A percentile compares a stretch with the other conserved stretches of the same genome.
Conservation (phyloP, 2,113 vertebrate species). For the Embiotoca jacksoni region DNA sequence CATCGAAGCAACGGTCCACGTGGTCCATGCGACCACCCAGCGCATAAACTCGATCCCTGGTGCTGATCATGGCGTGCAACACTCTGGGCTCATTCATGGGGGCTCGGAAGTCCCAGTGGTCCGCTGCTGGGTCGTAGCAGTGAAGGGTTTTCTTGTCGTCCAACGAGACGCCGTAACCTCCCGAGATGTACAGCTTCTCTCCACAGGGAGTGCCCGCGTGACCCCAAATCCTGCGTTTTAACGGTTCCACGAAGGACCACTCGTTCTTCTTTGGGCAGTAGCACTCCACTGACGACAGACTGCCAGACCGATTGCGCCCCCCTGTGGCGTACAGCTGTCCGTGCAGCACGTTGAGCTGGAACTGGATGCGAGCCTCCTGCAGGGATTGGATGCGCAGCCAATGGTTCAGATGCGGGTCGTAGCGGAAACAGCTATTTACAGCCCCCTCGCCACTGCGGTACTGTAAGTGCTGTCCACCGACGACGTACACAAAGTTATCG, state of each 20-base stretch:
- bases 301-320: slow-evolving; percentile 94
- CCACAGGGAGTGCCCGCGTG: slow-evolving; percentile 89
- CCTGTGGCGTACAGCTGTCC: slow-evolving; percentile 93
- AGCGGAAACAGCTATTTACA: slow-evolving; percentile 92
- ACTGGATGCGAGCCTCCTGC: slow-evolving; percentile 97
- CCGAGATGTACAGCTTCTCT: slow-evolving; percentile 91
- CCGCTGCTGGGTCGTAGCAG: slow-evolving; percentile 88
- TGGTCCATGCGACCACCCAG: slow-evolving; percentile 97
- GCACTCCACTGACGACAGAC: slow-evolving; percentile 93
- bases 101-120: slow-evolving; percentile 93
- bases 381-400: slow-evolving; percentile 95
- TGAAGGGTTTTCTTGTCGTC: slow-evolving; percentile 96
- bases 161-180: slow-evolving; percentile 94
- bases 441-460: slow-evolving; percentile 97
- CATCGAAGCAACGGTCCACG: slow-evolving; percentile 95
- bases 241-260: slow-evolving; percentile 91
- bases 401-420: slow-evolving; percentile 91
- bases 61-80: slow-evolving; percentile 92
- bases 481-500: slow-evolving; percentile 96
- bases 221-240: slow-evolving; percentile 96
- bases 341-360: slow-evolving; percentile 90
- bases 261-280: slow-evolving; percentile 93
- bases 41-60: slow-evolving; percentile 86
- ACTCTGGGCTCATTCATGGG: slow-evolving; percentile 97
- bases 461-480: slow-evolving; percentile 95